Base-by-base conservation (phyloP, 1,140 invertebrate genomes). In the Drosophila athabasca region DNA sequence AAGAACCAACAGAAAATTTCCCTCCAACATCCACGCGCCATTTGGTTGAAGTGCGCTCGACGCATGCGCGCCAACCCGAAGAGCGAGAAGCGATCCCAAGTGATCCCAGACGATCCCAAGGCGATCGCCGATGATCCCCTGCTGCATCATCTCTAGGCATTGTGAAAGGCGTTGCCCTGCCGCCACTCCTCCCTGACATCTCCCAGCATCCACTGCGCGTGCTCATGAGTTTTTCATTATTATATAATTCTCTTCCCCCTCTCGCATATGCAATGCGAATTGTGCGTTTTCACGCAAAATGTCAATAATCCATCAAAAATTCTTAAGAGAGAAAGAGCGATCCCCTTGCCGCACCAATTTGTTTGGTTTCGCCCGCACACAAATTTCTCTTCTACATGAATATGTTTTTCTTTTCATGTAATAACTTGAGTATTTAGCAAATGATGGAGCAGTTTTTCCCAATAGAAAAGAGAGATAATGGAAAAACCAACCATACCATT, bases 241-340 rank as follows among this genome's bases (percentile, higher is more conserved):
- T 87, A 76, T 79, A 78, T 71, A 82, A 82, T 88, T 60, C 45
- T 52, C 11, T 39, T 13, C 35, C 11, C 35, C 35, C 11, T 57
- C 22, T n/a, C 52, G 49, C 26, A 43, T 24, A 64, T 46, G 48
- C 74, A 46, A 66, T 76, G 59, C 65, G 76, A 83, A 75, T 71
- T 82, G 79, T 83, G 74, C 73, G 82, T 84, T 84, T 85, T 81
- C 78, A 87, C 74, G 78, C 81, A 77, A 77, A 87, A 81, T 66
- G 69, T 55, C 62, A 54, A 61, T 76, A 70, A 85, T 85, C 69
- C 74, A 82, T 85, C 74, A 87, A 75, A 48, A 69, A 58, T 55
- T 73, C 48, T 17, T 31, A 3, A 53, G 48, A 29, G 45, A n/a
- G 49, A 9, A 43, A 57, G n/a, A 19, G 50, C 19, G 29, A 41